Evolutionary conservation across 2,113 vertebrate genomes (phyloP).

Genomic region (Lagopus leucura): DNA sequence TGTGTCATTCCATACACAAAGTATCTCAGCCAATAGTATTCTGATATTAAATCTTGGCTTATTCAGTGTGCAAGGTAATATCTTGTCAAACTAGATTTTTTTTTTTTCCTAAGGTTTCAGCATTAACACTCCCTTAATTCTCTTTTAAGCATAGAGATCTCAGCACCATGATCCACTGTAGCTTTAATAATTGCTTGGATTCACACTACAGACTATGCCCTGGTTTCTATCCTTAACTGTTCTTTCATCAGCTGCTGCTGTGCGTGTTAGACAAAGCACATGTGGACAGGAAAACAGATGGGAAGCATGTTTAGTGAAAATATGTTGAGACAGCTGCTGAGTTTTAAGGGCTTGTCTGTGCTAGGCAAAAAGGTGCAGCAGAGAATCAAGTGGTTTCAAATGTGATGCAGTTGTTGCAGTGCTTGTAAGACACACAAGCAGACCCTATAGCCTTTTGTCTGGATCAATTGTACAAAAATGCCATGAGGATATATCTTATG

Average conservation of each 20-base stretch:
- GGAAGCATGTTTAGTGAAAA: not conserved
- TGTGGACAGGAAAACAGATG: not conserved
- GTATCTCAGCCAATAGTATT: constrained; percentile 55
- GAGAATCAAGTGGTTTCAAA: not conserved
- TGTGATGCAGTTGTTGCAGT: accelerated
- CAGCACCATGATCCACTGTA: not conserved
- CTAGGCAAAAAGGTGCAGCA: not conserved
- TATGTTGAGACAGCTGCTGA: not conserved
- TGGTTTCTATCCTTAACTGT: constrained; percentile 33
- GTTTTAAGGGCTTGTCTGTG: not conserved
- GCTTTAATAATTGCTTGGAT: constrained; percentile 40
- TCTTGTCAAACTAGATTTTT: constrained; percentile 50
- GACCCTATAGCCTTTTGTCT: not conserved
- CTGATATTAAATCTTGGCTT: constrained; percentile 65
- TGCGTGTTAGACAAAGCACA: not conserved
- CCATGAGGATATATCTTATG: not conserved
- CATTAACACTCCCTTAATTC: constrained; percentile 66
- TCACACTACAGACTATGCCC: constrained; percentile 9
- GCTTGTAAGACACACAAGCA: not conserved
- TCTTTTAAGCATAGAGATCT: constrained; percentile 52
- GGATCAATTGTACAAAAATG: not conserved
- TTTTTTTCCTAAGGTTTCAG: not conserved
- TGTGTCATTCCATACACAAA: constrained; percentile 58
- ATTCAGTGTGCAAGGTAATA: constrained; percentile 49
- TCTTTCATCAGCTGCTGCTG: not conserved